Evolutionary conservation across 92 coral and sea anemone genomes (phyloP), one percentile per base, ranked within the genome.

Genomic region (Metridium senile): DNA sequence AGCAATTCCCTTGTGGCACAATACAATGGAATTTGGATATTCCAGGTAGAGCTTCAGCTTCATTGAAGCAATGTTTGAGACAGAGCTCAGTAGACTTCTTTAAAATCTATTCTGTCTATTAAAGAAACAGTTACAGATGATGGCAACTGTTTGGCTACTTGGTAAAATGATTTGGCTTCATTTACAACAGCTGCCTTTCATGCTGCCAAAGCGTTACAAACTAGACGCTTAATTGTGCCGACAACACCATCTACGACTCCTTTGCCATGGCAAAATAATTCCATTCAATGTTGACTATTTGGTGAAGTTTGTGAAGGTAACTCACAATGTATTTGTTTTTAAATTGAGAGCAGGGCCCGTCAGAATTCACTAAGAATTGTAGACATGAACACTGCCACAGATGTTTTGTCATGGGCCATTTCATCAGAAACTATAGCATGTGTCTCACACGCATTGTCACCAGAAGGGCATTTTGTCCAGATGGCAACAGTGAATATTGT

Each of bases 261-360:
- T 35, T 81, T 81, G 18, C 86, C 86, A 74, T 74, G 81, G 62
- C 85, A 62, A 81, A 81, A 35, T 56, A 81, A 54, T 81, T 8
- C 86, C 81, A 81, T 32, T 81, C 45, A 43, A 85, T 62, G 21
- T 70, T 66, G 61, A 56, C 68, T 11, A 31, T 70, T 68, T 63
- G 33, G 43, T 81, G 49, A 58, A 74, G 74, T 58, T 7, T 45
- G 20, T 16, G 47, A 30, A 61, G 72, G 45, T 59, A 21, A 35
- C 53, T 53, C 43, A 65, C 85, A 19, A 74, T 59, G 65, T 74
- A 81, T 52, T 63, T 74, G 34, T 81, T 81, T 53, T 28, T 78
- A 75, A 67, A 82, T 79, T 89, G 90, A 26, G 82, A 85, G 35
- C 87, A 74, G 4, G 89, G 89, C 26, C 89, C 85, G 75, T 89